A percentile compares a stretch with the other conserved stretches of the same genome.
Conservation (phyloP, 2,888 invertebrate genomes). For the Sphaeridia pumilis region DNA sequence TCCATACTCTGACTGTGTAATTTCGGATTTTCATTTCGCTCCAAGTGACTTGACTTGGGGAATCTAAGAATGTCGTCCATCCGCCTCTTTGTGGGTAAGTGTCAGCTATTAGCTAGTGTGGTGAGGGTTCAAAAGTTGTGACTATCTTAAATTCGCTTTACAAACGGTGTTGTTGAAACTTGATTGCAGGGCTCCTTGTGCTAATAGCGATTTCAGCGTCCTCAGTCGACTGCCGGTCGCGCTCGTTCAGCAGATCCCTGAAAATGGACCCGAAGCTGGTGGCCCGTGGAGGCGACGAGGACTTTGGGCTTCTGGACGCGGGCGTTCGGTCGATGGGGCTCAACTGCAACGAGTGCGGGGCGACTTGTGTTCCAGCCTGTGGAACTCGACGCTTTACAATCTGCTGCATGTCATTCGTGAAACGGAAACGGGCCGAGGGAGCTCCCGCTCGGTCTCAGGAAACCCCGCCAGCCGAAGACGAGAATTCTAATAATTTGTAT, state of each 20-base stretch:
- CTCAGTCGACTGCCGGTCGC: neutral
- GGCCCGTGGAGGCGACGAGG: neutral
- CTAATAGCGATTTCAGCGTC: no score
- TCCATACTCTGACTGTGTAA: no score
- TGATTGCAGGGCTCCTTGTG: no score
- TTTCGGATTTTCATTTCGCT: no score
- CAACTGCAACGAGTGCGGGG: neutral
- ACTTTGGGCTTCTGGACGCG: neutral
- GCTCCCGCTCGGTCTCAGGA: neutral
- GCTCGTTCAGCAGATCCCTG: neutral
- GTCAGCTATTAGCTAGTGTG: no score
- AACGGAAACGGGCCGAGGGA: neutral
- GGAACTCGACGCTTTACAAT: neutral
- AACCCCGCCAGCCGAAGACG: neutral
- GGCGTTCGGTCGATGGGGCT: neutral
- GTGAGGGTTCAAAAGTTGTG: no score
- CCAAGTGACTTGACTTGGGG: no score
- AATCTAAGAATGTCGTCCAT: no score
- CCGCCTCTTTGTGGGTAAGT: no score
- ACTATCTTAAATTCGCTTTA: no score
- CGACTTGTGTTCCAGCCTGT: neutral
- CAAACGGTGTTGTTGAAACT: no score
- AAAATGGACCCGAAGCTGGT: neutral
- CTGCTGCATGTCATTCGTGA: neutral
- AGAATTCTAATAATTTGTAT: no score